Percentiles rank a stretch among this genome's conserved stretches.
Evolutionary conservation across 2,113 vertebrate genomes (phyloP).

Genomic region (Glareola pratincola): DNA sequence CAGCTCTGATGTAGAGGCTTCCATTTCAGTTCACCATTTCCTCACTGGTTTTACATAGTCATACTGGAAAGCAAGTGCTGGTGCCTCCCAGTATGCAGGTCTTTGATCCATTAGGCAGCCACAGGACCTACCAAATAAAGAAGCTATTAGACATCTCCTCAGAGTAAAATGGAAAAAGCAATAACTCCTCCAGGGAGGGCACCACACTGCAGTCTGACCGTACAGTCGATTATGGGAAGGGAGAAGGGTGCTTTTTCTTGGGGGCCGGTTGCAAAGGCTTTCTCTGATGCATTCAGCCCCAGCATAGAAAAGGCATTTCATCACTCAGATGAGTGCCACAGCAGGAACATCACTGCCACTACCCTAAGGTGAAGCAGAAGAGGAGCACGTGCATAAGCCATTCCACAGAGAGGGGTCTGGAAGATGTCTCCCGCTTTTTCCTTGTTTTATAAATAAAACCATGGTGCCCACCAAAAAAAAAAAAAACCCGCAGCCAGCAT

Average conservation of each 20-base stretch:
- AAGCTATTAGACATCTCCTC: neutral
- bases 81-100: neutral
- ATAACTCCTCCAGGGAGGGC: neutral
- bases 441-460: neutral
- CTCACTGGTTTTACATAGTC: neutral
- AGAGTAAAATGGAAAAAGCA: neutral
- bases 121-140: neutral
- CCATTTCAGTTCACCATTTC: neutral
- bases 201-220: neutral
- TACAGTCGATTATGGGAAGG: accelerated
- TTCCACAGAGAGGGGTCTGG: neutral
- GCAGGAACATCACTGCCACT: neutral
- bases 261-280: neutral
- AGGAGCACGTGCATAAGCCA: neutral
- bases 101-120: neutral
- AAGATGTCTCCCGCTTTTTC: neutral
- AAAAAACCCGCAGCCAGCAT: neutral
- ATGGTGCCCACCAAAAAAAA: neutral
- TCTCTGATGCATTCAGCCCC: neutral
- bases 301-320: neutral
- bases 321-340: neutral
- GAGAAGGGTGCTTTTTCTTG: neutral
- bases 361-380: neutral
- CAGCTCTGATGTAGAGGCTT: neutral
- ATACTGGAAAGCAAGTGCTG: neutral